A percentile compares a stretch with the other conserved stretches of the same genome.
Conservation (phyloP, 2,113 vertebrate species). For the Addax nasomaculatus region DNA sequence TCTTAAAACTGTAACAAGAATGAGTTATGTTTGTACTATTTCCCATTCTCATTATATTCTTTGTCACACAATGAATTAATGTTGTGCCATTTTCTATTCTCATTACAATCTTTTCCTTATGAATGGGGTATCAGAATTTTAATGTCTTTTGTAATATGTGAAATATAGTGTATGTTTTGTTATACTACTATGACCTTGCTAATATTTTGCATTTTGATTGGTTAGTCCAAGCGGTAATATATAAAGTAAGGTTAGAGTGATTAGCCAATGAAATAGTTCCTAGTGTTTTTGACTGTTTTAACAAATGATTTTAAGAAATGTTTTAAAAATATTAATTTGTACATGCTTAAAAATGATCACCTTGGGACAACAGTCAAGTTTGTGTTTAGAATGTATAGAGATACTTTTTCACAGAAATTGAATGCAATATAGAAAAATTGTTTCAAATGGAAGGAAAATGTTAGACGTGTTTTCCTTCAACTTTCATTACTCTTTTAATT, state of each 20-base stretch:
- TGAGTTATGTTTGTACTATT: conserved; percentile 89
- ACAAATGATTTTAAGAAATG: conserved; percentile 59
- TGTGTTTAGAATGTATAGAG: background rate
- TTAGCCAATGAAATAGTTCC: conserved; percentile 73
- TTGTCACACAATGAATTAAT: conserved; percentile 90
- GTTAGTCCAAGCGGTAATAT: conserved; percentile 69
- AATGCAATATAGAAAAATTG: background rate
- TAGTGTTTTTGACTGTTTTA: conserved; percentile 52
- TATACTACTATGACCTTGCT: conserved; percentile 84
- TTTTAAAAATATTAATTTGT: conserved; percentile 60
- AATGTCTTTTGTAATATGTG: conserved; percentile 86
- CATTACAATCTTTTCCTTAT: conserved; percentile 88
- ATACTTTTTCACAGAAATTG: conserved; percentile 14
- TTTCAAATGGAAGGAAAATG: conserved; percentile 30
- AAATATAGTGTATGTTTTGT: conserved; percentile 83
- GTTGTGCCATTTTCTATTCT: conserved; percentile 86
- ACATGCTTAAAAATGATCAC: conserved; percentile 44
- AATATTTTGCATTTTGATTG: conserved; percentile 82
- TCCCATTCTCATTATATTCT: conserved; percentile 89
- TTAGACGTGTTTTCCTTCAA: background rate
- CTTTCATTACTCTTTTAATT: conserved; percentile 13
- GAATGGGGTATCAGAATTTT: conserved; percentile 87
- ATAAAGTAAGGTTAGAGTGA: conserved; percentile 68
- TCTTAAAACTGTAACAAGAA: conserved; percentile 87
- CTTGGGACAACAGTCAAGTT: conserved; percentile 46